phyloP scores from a whole-genome alignment of 2,113 vertebrate species.

The Lipotes vexillifer region DNA sequence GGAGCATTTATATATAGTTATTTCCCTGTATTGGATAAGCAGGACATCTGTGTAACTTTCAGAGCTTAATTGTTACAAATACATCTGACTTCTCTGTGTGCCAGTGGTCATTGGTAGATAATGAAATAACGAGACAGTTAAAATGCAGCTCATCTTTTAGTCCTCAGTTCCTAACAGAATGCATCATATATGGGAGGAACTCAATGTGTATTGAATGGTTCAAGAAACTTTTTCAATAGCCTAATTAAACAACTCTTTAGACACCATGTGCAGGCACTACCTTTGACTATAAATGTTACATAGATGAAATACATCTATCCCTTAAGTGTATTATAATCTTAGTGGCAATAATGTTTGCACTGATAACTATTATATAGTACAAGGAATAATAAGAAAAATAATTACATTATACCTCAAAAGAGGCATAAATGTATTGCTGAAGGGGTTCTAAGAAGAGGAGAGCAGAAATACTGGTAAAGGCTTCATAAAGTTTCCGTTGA shows the following conservation, averaged over 20 bases:
- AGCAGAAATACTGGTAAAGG: not conserved
- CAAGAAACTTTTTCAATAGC: not conserved
- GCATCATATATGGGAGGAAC: not conserved
- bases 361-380: not conserved
- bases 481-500: not conserved
- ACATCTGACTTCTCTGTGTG: not conserved
- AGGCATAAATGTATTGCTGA: not conserved
- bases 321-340: not conserved
- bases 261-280: not conserved
- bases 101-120: not conserved
- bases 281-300: constrained; percentile 21
- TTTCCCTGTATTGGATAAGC: not conserved
- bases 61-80: constrained; percentile 3
- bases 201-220: not conserved
- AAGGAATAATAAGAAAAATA: not conserved
- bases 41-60: not conserved
- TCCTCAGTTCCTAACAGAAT: not conserved
- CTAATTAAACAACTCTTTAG: not conserved
- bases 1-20: not conserved
- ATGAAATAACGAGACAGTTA: not conserved
- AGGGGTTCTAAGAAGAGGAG: not conserved
- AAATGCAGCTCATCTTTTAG: not conserved
- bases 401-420: not conserved
- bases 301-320: not conserved
- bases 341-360: not conserved